phyloP scores from a whole-genome alignment of 1,140 invertebrate species.

The Branchinecta lynchi region DNA sequence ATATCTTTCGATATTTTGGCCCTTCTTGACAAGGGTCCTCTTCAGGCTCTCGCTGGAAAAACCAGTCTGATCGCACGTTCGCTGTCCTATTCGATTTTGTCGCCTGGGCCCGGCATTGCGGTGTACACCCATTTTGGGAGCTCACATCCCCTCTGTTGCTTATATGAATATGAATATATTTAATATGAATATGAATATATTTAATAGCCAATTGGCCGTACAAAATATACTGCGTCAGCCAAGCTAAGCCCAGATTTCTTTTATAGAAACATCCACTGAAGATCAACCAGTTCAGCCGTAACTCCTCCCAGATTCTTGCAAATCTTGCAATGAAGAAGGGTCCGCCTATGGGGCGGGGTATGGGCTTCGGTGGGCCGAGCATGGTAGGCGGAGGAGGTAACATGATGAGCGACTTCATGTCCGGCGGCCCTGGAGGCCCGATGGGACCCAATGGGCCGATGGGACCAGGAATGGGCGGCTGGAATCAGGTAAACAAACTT shows the following conservation, averaged over 20 bases:
- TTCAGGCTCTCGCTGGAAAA: too few relatives aligned
- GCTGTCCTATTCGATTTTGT: too few relatives aligned
- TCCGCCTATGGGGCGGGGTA: slow-evolving; percentile 28
- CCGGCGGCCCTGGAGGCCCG: slow-evolving; percentile 18
- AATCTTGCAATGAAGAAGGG: slow-evolving; percentile 53
- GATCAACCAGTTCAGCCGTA: slow-evolving; percentile 66
- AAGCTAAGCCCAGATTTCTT: too few relatives aligned
- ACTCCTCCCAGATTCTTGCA: slow-evolving; percentile 61
- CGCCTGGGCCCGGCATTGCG: too few relatives aligned
- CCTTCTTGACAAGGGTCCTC: too few relatives aligned
- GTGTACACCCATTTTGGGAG: too few relatives aligned
- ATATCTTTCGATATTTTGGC: too few relatives aligned
- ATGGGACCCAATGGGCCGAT: slow-evolving; percentile 22
- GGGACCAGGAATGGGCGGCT: slow-evolving; percentile 24
- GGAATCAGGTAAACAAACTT: slow-evolving; percentile 27
- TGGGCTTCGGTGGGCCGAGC: slow-evolving; percentile 28
- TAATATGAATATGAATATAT: background rate
- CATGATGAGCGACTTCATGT: slow-evolving; percentile 20
- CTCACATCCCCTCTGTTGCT: too few relatives aligned
- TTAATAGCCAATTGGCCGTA: too few relatives aligned
- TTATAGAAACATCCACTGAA: slow-evolving; percentile 69
- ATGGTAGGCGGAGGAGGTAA: slow-evolving; percentile 21
- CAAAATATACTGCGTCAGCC: too few relatives aligned
- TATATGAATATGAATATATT: too few relatives aligned
- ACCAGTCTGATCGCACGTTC: too few relatives aligned